phyloP scores from a whole-genome alignment of 2,888 invertebrate genomes.

The Cheiracanthium punctorium region DNA sequence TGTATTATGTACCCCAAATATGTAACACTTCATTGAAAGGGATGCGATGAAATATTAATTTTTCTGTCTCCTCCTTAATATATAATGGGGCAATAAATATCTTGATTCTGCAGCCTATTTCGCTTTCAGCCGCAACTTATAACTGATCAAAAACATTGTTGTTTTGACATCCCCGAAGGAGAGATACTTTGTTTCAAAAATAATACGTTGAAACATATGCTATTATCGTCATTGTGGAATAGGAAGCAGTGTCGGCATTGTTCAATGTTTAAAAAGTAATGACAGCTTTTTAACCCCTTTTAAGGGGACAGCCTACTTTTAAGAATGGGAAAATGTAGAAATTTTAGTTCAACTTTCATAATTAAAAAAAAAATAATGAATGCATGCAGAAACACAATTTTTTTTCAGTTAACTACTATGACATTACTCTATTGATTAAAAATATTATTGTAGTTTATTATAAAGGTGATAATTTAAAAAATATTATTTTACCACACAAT shows the following conservation, averaged over 20 bases:
- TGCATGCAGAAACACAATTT: no score
- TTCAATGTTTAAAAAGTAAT: constrained; percentile 9
- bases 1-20: not conserved
- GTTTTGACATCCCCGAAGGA: not conserved
- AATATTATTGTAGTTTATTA: no score
- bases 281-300: constrained; percentile 2
- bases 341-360: no score
- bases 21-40: not conserved
- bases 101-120: not conserved
- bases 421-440: no score
- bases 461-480: no score
- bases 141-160: constrained; percentile 5
- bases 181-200: constrained; percentile 4
- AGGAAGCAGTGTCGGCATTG: constrained; percentile 1
- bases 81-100: not conserved
- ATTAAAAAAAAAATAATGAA: no score
- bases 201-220: not conserved
- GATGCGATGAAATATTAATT: not conserved
- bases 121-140: not conserved
- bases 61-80: not conserved
- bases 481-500: no score
- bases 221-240: constrained; percentile 2
- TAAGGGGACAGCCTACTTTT: no score
- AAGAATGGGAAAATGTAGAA: no score
- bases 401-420: no score